A percentile compares a stretch with the other conserved stretches of the same genome.
These are phyloP conservation scores for Alsophila aescularia DNA, from an alignment of 2,888 invertebrate species.

Conservation along the genomic window DNA sequence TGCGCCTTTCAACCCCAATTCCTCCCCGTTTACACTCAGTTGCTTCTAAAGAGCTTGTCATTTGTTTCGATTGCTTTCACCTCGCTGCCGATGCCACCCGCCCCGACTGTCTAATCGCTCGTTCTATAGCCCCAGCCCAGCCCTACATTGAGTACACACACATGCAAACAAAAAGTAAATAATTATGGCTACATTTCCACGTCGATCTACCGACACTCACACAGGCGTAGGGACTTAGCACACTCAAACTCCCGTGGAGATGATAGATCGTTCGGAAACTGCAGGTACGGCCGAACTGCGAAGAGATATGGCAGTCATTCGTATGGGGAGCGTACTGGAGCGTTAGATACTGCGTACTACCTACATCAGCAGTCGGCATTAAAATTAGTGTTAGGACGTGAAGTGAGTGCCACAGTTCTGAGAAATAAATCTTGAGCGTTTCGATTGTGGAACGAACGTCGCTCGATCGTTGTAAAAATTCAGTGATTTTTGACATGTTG, in stretches of 20 bases:
- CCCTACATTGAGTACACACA: background rate
- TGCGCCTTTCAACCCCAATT: no score
- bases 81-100: background rate
- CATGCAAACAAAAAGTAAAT: constrained; percentile 1
- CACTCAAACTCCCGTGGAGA: constrained; percentile 31
- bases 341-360: background rate
- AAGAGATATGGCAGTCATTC: constrained; percentile 25
- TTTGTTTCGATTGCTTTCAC: background rate
- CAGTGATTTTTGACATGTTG: background rate
- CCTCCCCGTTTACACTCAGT: background rate
- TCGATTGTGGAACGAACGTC: no score
- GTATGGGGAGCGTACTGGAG: background rate
- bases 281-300: constrained; percentile 12
- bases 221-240: constrained; percentile 8
- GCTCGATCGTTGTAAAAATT: background rate
- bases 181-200: constrained; percentile 1
- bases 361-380: background rate
- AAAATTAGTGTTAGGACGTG: background rate
- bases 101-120: background rate
- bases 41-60: background rate
- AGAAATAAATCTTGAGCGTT: no score
- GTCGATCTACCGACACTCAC: constrained; percentile 3
- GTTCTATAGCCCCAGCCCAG: background rate
- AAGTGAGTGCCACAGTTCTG: background rate
- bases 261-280: constrained; percentile 41